phyloP scores from a whole-genome alignment of 2,113 vertebrate species.

The Cygnus buccinator region DNA sequence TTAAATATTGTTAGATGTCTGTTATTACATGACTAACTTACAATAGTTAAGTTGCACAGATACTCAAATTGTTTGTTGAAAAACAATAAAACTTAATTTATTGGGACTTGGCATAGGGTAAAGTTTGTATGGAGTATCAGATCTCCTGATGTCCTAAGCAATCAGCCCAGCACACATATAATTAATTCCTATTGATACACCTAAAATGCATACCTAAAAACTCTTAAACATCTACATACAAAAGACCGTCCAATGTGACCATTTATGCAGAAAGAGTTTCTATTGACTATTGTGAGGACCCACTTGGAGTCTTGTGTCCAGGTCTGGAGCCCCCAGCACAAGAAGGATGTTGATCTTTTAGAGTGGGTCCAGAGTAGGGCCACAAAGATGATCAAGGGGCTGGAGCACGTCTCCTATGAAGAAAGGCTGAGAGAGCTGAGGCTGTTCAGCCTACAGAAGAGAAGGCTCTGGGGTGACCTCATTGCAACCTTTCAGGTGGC shows the following conservation, averaged over 20 bases:
- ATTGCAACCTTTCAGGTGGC: no score
- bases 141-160: not conserved
- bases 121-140: not conserved
- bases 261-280: not conserved
- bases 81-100: not conserved
- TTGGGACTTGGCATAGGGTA: not conserved
- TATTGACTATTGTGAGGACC: not conserved
- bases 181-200: not conserved
- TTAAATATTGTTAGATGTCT: not conserved
- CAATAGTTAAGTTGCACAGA: not conserved
- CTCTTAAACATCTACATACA: not conserved
- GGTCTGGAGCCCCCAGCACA: no score
- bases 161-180: not conserved
- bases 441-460: no score
- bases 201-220: not conserved
- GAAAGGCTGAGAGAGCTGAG: no score
- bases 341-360: no score
- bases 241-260: not conserved
- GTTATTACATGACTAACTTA: not conserved
- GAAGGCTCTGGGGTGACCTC: no score
- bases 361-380: no score
- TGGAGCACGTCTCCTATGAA: no score
- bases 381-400: no score
- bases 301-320: no score
- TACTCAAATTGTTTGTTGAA: not conserved